Percentiles rank a stretch among this genome's conserved stretches.
Evolutionary conservation across 2,113 vertebrate genomes (phyloP).

Genomic region (Corythoichthys haematopterus): DNA sequence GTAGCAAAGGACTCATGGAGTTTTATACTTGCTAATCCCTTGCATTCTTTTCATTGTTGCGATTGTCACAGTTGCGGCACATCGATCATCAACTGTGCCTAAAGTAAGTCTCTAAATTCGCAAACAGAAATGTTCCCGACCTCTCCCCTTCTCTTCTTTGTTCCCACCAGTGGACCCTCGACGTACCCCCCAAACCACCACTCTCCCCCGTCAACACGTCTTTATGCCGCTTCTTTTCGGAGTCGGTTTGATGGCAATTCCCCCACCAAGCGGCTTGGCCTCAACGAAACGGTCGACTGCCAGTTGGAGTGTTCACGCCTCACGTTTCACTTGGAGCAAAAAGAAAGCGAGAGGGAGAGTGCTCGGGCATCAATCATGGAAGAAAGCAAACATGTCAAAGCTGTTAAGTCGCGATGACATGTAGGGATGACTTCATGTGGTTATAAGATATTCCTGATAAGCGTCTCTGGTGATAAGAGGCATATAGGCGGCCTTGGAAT

Average conservation of each 20-base stretch:
- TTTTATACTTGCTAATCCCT: slow-evolving; percentile 31
- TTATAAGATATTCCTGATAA: slow-evolving; percentile 30
- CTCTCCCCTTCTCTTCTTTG: slow-evolving; percentile 38
- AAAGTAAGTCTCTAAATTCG: slow-evolving; percentile 30
- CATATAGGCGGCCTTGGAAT: neutral
- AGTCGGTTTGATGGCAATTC: slow-evolving; percentile 46
- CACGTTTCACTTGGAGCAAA: slow-evolving; percentile 53
- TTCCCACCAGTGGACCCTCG: slow-evolving; percentile 16
- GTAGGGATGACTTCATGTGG: slow-evolving; percentile 32
- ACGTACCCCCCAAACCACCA: slow-evolving; percentile 22
- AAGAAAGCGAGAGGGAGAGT: slow-evolving; percentile 16
- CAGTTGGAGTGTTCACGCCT: slow-evolving; percentile 54
- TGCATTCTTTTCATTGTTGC: slow-evolving; percentile 25
- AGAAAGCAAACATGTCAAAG: slow-evolving; percentile 67
- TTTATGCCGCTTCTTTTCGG: slow-evolving; percentile 47
- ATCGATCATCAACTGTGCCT: slow-evolving; percentile 25
- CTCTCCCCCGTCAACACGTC: slow-evolving; percentile 23
- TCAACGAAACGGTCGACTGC: slow-evolving; percentile 59
- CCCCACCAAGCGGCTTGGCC: slow-evolving; percentile 46
- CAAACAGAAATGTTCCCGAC: slow-evolving; percentile 31
- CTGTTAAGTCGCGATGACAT: slow-evolving; percentile 52
- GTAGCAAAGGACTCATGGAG: slow-evolving; percentile 18
- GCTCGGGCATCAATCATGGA: slow-evolving; percentile 64
- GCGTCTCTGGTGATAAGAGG: slow-evolving; percentile 9
- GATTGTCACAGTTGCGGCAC: slow-evolving; percentile 31